Evolutionary conservation across 2,113 vertebrate species (phyloP), one percentile per base, ranked within the genome.

Genomic region (Lates calcarifer): DNA sequence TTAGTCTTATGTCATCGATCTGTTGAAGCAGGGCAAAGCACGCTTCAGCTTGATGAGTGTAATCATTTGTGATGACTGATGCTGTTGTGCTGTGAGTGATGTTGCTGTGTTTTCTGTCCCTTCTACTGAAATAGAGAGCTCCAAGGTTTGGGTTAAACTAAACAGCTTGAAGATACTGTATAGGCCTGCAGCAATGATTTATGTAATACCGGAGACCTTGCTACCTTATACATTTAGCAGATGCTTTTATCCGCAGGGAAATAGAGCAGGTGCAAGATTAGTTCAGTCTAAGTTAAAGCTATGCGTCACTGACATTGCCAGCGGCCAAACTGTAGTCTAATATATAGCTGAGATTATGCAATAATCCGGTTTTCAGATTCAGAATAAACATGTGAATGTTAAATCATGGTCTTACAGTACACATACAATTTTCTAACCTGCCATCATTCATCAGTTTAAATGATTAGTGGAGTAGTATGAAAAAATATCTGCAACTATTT

Each of bases 201-300:
- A 58, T 72, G 41, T n/a, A 43, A 70, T 13, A 15, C n/a, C 28
- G 18, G 56, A 65, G 35, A 37, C 43, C 11, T 33, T 22, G 20
- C 37, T 64, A n/a, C n/a, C 31, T 49, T 41, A 39, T 51, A 86
- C 60, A 56, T 80, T 83, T 35, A 80, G 35, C 56, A 69, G 55
- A 77, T 56, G 26, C 29, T 35, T 53, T 61, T 9, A 29, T 55
- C 31, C 31, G 15, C 13, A 49, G 13, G 49, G 57, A 60, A 47
- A 58, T 49, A 58, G 74, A 77, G 29, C 37, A 56, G 74, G 33
- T 55, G 55, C 55, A 43, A 18, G 28, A 41, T 35, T 61, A 26
- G 58, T 33, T 51, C 37, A 43, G 24, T 65, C 12, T n/a, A 28
- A 37, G 39, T 29, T 35, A 62, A 71, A 73, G 35, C 63, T n/a